phyloP scores from a whole-genome alignment of 2,888 invertebrate species.

The Leptinotarsa tumamoca region DNA sequence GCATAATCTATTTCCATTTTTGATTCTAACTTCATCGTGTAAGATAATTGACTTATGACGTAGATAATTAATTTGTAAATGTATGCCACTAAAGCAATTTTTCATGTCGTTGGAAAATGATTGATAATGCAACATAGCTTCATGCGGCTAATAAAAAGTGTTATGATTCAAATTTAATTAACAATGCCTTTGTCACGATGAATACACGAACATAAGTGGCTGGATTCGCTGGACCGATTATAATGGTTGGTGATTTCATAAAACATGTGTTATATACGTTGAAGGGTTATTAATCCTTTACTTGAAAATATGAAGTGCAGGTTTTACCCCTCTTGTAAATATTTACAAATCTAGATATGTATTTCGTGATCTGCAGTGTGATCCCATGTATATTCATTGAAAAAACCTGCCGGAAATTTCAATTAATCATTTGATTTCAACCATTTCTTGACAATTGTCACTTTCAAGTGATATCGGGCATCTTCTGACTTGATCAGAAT shows the following conservation, averaged over 20 bases:
- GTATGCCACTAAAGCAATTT: slow-evolving; percentile 44
- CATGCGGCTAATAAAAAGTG: slow-evolving; percentile 38
- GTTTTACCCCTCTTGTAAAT: not conserved
- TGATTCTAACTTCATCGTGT: not conserved
- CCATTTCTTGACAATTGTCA: no score
- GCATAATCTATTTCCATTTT: not conserved
- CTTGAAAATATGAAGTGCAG: not conserved
- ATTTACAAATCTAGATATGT: no score
- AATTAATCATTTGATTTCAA: no score
- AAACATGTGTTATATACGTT: slow-evolving; percentile 8
- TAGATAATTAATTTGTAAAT: slow-evolving; percentile 47
- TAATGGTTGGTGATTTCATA: slow-evolving; percentile 3
- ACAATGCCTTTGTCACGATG: slow-evolving; percentile 17
- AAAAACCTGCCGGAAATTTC: no score
- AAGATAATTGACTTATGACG: slow-evolving; percentile 44
- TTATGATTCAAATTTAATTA: slow-evolving; percentile 26
- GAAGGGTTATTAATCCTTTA: not conserved
- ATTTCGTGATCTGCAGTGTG: no score
- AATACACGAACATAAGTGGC: slow-evolving; percentile 9
- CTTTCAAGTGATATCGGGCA: no score
- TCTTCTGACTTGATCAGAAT: no score
- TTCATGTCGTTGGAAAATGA: slow-evolving; percentile 44
- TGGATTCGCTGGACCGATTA: not conserved
- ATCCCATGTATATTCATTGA: no score
- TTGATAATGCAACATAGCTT: slow-evolving; percentile 44